Conservation (phyloP, 2,888 invertebrate genomes). For the Cheilosia impressa region DNA sequence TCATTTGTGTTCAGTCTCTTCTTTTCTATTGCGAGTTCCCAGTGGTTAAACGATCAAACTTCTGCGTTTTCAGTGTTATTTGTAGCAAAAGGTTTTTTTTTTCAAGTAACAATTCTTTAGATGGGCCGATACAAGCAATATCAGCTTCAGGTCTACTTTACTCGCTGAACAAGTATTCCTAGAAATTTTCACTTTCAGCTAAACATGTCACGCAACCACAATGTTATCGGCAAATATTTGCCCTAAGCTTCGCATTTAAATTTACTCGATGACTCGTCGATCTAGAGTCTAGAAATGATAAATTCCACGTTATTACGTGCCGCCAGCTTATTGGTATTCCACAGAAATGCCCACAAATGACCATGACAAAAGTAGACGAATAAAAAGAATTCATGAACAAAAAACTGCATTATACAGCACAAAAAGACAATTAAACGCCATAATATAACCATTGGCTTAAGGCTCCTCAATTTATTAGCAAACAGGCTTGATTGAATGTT, state of each 20-base stretch:
- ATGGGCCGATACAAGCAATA: not conserved
- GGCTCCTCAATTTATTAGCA: conserved; percentile 38
- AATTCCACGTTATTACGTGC: conserved; percentile 44
- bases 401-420: conserved; percentile 17
- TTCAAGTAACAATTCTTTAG: too few species aligned
- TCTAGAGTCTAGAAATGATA: conserved; percentile 53
- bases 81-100: too few species aligned
- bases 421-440: conserved; percentile 29
- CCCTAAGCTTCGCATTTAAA: conserved; percentile 9
- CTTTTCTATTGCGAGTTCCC: too few species aligned
- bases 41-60: too few species aligned
- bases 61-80: too few species aligned
- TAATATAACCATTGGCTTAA: conserved; percentile 41
- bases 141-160: not conserved
- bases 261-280: conserved; percentile 8
- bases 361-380: conserved; percentile 49
- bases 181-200: conserved; percentile 41
- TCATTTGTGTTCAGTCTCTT: too few species aligned
- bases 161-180: conserved; percentile 1
- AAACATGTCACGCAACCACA: conserved; percentile 22
- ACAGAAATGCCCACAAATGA: conserved; percentile 54
- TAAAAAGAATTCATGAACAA: conserved; percentile 45
- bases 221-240: conserved; percentile 40
- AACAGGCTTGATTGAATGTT: conserved; percentile 28
- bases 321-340: conserved; percentile 70